phyloP scores from a whole-genome alignment of 2,113 vertebrate genomes.

The Entomyzon cyanotis region DNA sequence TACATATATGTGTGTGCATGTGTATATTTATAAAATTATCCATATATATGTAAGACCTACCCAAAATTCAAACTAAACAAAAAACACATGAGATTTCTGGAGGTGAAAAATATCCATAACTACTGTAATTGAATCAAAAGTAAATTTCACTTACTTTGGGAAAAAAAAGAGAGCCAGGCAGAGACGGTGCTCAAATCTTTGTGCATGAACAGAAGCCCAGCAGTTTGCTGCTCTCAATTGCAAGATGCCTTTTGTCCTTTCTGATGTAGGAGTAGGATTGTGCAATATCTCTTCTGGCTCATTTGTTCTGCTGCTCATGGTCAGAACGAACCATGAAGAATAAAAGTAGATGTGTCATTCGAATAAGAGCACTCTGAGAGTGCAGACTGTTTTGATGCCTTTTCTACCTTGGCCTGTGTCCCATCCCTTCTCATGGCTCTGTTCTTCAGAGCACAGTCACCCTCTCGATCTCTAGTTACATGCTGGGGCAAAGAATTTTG shows the following conservation, averaged over 20 bases:
- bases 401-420: neutral
- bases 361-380: neutral
- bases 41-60: too few species aligned
- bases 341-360: neutral
- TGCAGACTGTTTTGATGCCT: neutral
- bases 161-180: neutral
- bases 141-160: neutral
- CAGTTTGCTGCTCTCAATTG: neutral
- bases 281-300: neutral
- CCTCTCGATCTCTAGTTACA: neutral
- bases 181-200: neutral
- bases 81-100: neutral
- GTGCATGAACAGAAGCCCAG: neutral
- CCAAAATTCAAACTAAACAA: neutral
- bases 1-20: neutral
- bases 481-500: neutral
- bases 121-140: neutral
- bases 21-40: neutral
- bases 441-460: neutral
- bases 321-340: constrained; percentile 39
- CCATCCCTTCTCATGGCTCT: neutral
- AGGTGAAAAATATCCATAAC: neutral
- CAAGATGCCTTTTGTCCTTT: neutral
- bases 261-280: neutral
- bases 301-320: neutral